Evolutionary conservation across 2,888 invertebrate genomes (phyloP), one percentile per base, ranked within the genome.

Genomic region (Linnaemya vulpina): DNA sequence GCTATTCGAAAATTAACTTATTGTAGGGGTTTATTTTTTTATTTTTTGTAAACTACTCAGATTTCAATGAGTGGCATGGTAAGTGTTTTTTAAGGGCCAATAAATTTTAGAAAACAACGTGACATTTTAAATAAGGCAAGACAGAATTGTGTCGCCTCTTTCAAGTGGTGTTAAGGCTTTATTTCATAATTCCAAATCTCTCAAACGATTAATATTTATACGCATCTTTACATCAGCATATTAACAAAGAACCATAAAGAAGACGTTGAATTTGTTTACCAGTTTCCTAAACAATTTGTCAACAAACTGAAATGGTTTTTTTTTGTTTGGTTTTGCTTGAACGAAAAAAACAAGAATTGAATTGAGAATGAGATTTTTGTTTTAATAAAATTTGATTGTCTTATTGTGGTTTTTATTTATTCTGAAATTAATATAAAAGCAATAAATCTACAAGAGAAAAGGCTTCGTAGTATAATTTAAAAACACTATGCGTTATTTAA

Each of bases 381-480:
- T 38, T 30, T 30, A 40, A 1, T 10, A 40, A 40, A 40, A 11
- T 11, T 13, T 10, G 11, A 13, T 40, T 13, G 3, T 40, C 10
- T 40, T 40, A 11, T 40, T 40, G 2, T 11, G 3, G 15, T 40
- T 53, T 46, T 46, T 60, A 76, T 60, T 40, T 40, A 20, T 60
- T 70, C 60, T 62, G 55, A 67, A 58, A 58, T 58, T 22, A 76
- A 77, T n/a, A 60, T 49, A 15, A 68, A 43, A 65, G 58, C 62
- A 75, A 76, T 86, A 76, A 83, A 76, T 79, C 71, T 67, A 20
- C 22, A 73, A 51, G 65, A 60, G 22, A 58, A 71, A 55, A 62
- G 30, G 49, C 46, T 13, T 20, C 9, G 4, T 74, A 68, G 15
- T 71, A 68, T 55, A 63, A 55, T 43, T 30, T 79, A n/a, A 76